These are phyloP conservation scores for Papilio glaucus DNA, from an alignment of 1,140 invertebrate genomes.

Conservation along the genomic window DNA sequence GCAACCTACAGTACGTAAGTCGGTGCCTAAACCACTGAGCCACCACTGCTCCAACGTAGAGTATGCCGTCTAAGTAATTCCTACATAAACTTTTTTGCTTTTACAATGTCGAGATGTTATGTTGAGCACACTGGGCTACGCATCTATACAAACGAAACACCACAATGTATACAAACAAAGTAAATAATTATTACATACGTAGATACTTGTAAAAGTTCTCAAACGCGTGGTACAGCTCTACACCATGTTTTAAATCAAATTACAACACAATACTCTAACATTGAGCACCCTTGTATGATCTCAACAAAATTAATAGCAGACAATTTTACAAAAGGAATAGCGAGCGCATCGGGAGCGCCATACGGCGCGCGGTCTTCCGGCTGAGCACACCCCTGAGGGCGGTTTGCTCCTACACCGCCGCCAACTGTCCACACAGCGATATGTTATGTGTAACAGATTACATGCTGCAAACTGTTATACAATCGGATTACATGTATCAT, in stretches of 20 bases:
- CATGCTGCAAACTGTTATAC: conserved; percentile 1
- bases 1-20: too few relatives aligned
- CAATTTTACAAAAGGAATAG: conserved; percentile 55
- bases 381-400: conserved; percentile 66
- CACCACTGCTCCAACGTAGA: too few relatives aligned
- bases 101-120: too few relatives aligned
- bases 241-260: conserved; percentile 23
- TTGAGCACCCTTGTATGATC: conserved; percentile 39
- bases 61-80: too few relatives aligned
- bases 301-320: conserved; percentile 52
- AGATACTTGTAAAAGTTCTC: background rate
- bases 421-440: conserved; percentile 70
- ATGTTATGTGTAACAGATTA: conserved; percentile 62
- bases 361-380: conserved; percentile 57
- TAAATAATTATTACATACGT: background rate
- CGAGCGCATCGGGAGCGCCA: conserved; percentile 50
- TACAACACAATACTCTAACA: conserved; percentile 10
- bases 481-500: background rate
- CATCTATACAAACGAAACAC: too few relatives aligned
- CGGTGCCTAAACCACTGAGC: too few relatives aligned
- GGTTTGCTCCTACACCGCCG: conserved; percentile 45
- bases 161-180: background rate
- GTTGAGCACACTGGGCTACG: too few relatives aligned
- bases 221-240: background rate
- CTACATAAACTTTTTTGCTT: too few relatives aligned